Evolutionary conservation across 2,797 vertebrate genomes (phyloP).

Genomic region (Antrozous pallidus): DNA sequence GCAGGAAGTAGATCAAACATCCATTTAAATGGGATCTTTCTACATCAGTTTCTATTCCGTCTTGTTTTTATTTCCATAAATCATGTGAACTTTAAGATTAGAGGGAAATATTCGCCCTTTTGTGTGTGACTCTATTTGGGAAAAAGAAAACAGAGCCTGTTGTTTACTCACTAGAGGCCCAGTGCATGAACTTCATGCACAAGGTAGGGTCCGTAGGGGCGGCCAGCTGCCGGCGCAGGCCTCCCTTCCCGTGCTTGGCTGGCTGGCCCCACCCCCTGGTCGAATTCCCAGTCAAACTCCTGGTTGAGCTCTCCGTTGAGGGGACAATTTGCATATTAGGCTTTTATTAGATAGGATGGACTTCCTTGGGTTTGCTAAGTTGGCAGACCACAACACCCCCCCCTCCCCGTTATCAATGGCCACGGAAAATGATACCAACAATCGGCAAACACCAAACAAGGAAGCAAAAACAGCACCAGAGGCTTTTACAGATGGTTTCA

Average conservation of each 20-base stretch:
- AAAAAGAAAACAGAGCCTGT: neutral
- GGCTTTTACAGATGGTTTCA: slow-evolving; percentile 62
- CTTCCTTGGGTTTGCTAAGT: neutral
- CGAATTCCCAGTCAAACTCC: too few relatives aligned
- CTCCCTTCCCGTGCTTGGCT: too few relatives aligned
- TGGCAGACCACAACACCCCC: neutral
- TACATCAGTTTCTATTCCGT: slow-evolving; percentile 36
- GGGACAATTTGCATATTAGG: too few relatives aligned
- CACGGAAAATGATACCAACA: neutral
- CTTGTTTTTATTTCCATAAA: neutral
- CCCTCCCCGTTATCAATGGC: slow-evolving; percentile 39
- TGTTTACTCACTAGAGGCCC: too few relatives aligned
- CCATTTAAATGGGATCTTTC: slow-evolving; percentile 53
- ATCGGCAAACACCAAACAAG: neutral
- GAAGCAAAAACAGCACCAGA: neutral
- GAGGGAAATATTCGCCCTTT: neutral
- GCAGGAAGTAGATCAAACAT: slow-evolving; percentile 29
- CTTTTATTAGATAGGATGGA: too few relatives aligned
- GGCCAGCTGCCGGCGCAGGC: too few relatives aligned
- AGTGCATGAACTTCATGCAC: too few relatives aligned
- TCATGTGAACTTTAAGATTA: slow-evolving; percentile 26
- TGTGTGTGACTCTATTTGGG: neutral
- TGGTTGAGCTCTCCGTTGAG: too few relatives aligned
- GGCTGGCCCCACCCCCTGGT: too few relatives aligned
- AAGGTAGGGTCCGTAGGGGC: too few relatives aligned